Evolutionary conservation across 1,140 invertebrate genomes (phyloP).

Genomic region (Drosophila athabasca): DNA sequence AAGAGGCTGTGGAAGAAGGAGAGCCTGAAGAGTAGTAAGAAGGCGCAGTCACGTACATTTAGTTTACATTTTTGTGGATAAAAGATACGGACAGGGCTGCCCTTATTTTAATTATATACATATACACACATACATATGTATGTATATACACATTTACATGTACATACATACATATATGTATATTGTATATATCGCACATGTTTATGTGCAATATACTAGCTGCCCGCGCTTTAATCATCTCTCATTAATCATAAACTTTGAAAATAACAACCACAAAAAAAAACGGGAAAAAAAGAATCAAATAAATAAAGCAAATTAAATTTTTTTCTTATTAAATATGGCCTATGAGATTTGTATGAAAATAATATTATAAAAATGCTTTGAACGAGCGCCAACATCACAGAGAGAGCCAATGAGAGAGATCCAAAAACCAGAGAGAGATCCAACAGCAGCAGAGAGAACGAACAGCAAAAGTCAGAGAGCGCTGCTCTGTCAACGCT

Average conservation of each 20-base stretch:
- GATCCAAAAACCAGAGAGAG: slow-evolving; percentile 18
- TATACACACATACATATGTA: slow-evolving; percentile 4
- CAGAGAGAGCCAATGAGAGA: not conserved
- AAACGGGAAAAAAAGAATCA: slow-evolving; percentile 30
- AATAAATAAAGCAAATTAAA: slow-evolving; percentile 66
- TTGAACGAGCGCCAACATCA: not conserved
- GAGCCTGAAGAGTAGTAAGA: slow-evolving; percentile 8
- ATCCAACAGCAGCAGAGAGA: slow-evolving; percentile 4
- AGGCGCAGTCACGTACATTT: slow-evolving; percentile 63
- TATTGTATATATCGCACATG: slow-evolving; percentile 11
- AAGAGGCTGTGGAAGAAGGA: slow-evolving; percentile 19
- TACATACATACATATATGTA: not conserved
- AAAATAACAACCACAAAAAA: slow-evolving; percentile 38
- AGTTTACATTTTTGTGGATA: slow-evolving; percentile 65
- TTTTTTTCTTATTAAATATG: slow-evolving; percentile 62
- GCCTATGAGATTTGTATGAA: slow-evolving; percentile 55
- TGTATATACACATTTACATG: too few species aligned
- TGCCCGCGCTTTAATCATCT: slow-evolving; percentile 59
- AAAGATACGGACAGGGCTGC: slow-evolving; percentile 35
- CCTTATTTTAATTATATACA: slow-evolving; percentile 51
- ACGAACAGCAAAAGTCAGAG: not conserved
- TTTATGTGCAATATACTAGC: not conserved
- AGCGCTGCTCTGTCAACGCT: slow-evolving; percentile 1
- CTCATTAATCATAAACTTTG: slow-evolving; percentile 78
- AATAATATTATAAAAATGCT: slow-evolving; percentile 21